phyloP scores from a whole-genome alignment of 2,888 invertebrate species.

The Meandrusa payeni region DNA sequence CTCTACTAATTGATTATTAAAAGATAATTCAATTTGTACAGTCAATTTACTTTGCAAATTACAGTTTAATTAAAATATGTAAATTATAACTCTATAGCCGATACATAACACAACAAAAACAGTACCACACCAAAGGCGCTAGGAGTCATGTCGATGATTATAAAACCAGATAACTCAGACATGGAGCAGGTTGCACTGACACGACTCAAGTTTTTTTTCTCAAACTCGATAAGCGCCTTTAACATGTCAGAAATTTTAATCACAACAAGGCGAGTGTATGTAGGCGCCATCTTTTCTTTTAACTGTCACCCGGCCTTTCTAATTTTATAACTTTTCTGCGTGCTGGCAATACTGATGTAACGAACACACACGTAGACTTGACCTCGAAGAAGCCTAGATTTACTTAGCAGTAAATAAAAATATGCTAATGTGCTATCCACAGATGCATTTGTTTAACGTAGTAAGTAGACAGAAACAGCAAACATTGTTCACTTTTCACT shows the following conservation, averaged over 20 bases:
- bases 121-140: slow-evolving; percentile 22
- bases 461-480: too few species aligned
- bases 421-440: too few species aligned
- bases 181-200: slow-evolving; percentile 15
- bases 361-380: slow-evolving; percentile 30
- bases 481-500: too few species aligned
- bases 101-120: slow-evolving; percentile 17
- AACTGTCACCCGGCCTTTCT: slow-evolving; percentile 30
- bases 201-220: slow-evolving; percentile 18
- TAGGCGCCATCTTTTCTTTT: slow-evolving; percentile 29
- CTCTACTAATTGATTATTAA: too few species aligned
- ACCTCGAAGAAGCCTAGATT: neutral
- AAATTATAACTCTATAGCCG: slow-evolving; percentile 15
- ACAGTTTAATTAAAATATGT: slow-evolving; percentile 27
- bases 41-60: slow-evolving; percentile 17
- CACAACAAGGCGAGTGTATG: slow-evolving; percentile 11
- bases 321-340: slow-evolving; percentile 31
- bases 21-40: too few species aligned
- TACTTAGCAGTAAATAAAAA: neutral
- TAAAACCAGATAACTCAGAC: slow-evolving; percentile 22
- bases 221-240: slow-evolving; percentile 9
- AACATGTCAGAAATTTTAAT: slow-evolving; percentile 23
- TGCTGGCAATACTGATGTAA: slow-evolving; percentile 32
- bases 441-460: too few species aligned
- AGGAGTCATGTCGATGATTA: slow-evolving; percentile 23